Evolutionary conservation across 2,797 vertebrate genomes (phyloP).

Genomic region (Sciurus vulgaris): DNA sequence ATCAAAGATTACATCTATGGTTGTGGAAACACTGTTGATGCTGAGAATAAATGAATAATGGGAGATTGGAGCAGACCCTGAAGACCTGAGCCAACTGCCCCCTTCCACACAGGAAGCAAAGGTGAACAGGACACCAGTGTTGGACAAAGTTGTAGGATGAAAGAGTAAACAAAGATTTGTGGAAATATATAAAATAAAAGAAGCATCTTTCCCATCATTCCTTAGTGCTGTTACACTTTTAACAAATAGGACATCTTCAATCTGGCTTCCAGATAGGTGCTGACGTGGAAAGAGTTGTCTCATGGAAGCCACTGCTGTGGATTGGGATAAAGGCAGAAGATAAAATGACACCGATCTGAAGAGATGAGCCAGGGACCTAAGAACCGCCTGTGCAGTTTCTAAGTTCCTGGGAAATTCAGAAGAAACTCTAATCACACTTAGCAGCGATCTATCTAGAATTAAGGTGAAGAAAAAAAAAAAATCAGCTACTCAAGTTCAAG

Average conservation of each 20-base stretch:
- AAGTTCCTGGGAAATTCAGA: background rate
- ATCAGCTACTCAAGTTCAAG: background rate
- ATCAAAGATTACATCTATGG: background rate
- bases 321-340: background rate
- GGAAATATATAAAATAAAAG: background rate
- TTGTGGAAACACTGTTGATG: background rate
- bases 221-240: background rate
- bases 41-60: background rate
- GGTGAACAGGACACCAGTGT: background rate
- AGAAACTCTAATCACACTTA: background rate
- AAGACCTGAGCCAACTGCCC: background rate
- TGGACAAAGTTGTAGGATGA: background rate
- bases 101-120: background rate
- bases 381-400: background rate
- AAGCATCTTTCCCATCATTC: background rate
- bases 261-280: background rate
- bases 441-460: background rate
- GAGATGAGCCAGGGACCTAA: background rate
- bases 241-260: background rate
- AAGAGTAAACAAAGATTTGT: background rate
- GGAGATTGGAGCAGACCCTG: background rate
- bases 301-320: accelerated
- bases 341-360: background rate
- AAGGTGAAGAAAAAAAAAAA: background rate
- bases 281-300: background rate